Percentiles rank a stretch among this genome's conserved stretches.
These are phyloP conservation scores for Montipora capitata DNA, from an alignment of 92 coral and sea anemone genomes.

Conservation along the genomic window DNA sequence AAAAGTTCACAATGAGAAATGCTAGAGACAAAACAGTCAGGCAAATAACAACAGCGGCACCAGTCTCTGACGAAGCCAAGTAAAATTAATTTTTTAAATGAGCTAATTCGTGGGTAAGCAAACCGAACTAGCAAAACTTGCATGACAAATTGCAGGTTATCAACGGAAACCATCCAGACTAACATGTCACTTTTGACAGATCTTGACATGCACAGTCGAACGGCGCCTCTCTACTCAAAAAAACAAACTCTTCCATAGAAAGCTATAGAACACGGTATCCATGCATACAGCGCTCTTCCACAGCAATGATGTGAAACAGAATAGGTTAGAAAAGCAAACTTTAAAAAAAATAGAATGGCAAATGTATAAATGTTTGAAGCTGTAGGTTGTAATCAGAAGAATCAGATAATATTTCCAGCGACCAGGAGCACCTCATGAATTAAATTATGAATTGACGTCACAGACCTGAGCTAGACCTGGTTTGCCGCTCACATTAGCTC, in stretches of 20 bases:
- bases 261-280: constrained; percentile 7
- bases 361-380: constrained; percentile 21
- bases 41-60: constrained; percentile 20
- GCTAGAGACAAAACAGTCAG: constrained; percentile 33
- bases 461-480: constrained; percentile 35
- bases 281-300: not conserved
- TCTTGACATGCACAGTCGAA: constrained; percentile 6
- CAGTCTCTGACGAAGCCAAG: constrained; percentile 38
- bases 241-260: not conserved
- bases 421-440: constrained; percentile 11
- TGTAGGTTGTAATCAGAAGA: constrained; percentile 35
- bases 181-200: constrained; percentile 26
- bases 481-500: constrained; percentile 31
- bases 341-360: constrained; percentile 7
- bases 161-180: constrained; percentile 13
- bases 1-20: constrained; percentile 7
- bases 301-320: constrained; percentile 14
- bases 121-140: constrained; percentile 31
- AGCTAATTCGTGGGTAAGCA: constrained; percentile 24
- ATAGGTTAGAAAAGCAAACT: constrained; percentile 27
- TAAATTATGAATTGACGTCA: constrained; percentile 34
- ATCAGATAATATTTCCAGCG: constrained; percentile 9
- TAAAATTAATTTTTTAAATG: constrained; percentile 21
- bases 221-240: not conserved
- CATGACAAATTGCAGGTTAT: constrained; percentile 8